These are phyloP conservation scores for Reticulitermes lucifugus DNA, from an alignment of 2,888 invertebrate genomes.

Conservation along the genomic window DNA sequence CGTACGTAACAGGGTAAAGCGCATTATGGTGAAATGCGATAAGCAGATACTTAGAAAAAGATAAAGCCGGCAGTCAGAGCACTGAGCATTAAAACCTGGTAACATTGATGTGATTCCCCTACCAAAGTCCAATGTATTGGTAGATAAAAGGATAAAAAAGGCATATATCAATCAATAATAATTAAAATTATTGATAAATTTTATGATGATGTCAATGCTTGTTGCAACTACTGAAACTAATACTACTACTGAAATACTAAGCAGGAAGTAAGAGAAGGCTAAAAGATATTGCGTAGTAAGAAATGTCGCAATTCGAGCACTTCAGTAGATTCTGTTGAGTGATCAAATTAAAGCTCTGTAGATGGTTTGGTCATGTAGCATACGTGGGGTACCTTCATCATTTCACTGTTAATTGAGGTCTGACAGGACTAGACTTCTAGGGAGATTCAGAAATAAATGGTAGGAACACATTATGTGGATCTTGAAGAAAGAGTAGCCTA, in stretches of 20 bases:
- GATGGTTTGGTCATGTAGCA: not conserved
- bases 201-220: too few relatives aligned
- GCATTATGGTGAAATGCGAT: too few relatives aligned
- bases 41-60: too few relatives aligned
- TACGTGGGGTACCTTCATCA: not conserved
- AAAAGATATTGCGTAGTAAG: not conserved
- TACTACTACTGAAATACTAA: not conserved
- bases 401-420: not conserved
- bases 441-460: not conserved
- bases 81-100: too few relatives aligned
- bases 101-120: too few relatives aligned
- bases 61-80: too few relatives aligned
- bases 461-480: not conserved
- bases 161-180: too few relatives aligned
- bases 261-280: not conserved
- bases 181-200: not conserved
- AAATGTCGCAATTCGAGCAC: not conserved
- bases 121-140: too few relatives aligned
- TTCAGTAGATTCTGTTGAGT: not conserved
- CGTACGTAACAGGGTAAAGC: too few relatives aligned
- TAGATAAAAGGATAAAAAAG: too few relatives aligned
- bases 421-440: not conserved
- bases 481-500: not conserved
- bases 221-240: too few relatives aligned
- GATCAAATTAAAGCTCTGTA: not conserved